Evolutionary conservation across 2,113 vertebrate genomes (phyloP), one percentile per base, ranked within the genome.

Genomic region (Phaetusa simplex): DNA sequence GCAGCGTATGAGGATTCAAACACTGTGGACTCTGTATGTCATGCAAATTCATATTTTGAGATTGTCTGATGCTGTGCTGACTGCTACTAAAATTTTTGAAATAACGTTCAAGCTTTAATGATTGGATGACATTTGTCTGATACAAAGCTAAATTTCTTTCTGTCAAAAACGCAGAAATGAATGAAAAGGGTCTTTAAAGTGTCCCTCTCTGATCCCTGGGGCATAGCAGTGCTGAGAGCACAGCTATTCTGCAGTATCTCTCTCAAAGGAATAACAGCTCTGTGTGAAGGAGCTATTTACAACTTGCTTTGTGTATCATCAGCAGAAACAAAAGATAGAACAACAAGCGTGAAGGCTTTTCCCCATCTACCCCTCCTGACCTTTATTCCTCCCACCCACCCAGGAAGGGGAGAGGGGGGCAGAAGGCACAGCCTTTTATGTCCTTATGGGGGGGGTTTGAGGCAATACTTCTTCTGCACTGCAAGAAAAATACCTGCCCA

Each of bases 301-400:
- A 98, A 97, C 93, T 97, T 92, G 95, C 82, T 97, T 96, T 97
- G 93, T 97, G 88, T 97, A 97, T 96, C 96, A 98, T 98, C 97
- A 98, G 92, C 97, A 98, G 91, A 98, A 98, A 97, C 90, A 97
- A 96, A 97, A 96, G 95, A 93, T 20, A 96, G 71, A 97, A 96
- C 91, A 98, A 96, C 43, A 88, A 96, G 94, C 53, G 93, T 79
- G 97, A 95, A 95, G 82, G 24, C 29, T 90, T 96, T 90, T 82
- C 50, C 55, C 14, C 4, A 2, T 55, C 43, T 82, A 58, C 45
- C 20, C 29, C 20, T 90, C 42, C 40, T 76, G 74, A 87, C 52
- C 65, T 93, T 59, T 72, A 72, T 67, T 5, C 10, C 45, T 58
- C 14, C 50, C 73, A 82, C 36, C 40, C 59, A 92, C 34, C 56